These are phyloP conservation scores for Zaprionus inermis DNA, from an alignment of 1,140 invertebrate species.

Conservation along the genomic window DNA sequence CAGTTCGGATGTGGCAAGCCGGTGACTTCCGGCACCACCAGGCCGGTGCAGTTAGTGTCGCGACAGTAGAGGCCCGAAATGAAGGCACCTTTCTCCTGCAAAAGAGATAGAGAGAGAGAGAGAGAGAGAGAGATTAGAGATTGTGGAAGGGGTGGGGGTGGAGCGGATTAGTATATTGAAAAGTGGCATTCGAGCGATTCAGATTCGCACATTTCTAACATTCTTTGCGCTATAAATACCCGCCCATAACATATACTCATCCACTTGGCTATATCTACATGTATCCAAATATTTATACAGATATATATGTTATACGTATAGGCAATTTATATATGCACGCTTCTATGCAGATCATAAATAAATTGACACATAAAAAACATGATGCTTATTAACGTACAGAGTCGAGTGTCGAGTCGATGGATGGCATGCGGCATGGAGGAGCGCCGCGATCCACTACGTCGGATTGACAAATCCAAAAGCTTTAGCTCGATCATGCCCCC, in stretches of 20 bases:
- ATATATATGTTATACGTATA: slow-evolving; percentile 22
- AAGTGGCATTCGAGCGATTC: slow-evolving; percentile 10
- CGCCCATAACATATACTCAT: not conserved
- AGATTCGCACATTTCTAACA: slow-evolving; percentile 20
- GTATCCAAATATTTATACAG: slow-evolving; percentile 3
- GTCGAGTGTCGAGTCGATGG: slow-evolving; percentile 1
- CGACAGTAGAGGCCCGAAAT: slow-evolving; percentile 80
- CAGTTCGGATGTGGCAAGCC: slow-evolving; percentile 80
- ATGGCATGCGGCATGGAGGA: not conserved
- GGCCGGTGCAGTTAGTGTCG: slow-evolving; percentile 72
- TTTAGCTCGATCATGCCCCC: slow-evolving; percentile 30
- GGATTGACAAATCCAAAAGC: slow-evolving; percentile 28
- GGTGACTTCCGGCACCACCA: slow-evolving; percentile 75
- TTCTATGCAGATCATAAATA: slow-evolving; percentile 56
- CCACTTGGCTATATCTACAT: slow-evolving; percentile 9
- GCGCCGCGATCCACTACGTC: not conserved
- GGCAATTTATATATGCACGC: slow-evolving; percentile 19
- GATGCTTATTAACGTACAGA: slow-evolving; percentile 29
- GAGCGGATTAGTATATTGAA: slow-evolving; percentile 18
- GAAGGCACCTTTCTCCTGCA: slow-evolving; percentile 75
- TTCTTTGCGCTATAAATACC: slow-evolving; percentile 47
- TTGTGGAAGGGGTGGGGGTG: not conserved
- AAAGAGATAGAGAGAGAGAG: not conserved
- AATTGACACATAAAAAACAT: slow-evolving; percentile 66
- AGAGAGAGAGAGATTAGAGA: slow-evolving; percentile 14